These are phyloP conservation scores for Mus minutoides DNA, from an alignment of 2,797 vertebrate species.

Conservation along the genomic window DNA sequence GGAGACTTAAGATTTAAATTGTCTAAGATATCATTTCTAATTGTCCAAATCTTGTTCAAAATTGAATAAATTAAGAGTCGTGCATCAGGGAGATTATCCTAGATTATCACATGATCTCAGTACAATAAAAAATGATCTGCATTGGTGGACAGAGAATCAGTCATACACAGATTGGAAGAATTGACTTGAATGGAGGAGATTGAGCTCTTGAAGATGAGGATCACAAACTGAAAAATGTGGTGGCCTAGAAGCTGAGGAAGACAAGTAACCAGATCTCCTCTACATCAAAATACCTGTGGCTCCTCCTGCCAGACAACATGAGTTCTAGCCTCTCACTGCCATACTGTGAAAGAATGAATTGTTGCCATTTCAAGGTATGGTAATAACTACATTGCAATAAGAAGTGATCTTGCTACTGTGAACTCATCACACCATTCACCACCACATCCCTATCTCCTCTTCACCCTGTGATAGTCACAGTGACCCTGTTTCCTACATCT, in stretches of 20 bases:
- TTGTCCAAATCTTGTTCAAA: background rate
- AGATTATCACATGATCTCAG: background rate
- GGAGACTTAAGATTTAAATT: background rate
- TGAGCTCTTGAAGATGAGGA: background rate
- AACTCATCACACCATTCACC: background rate
- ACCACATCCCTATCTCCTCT: background rate
- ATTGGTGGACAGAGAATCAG: background rate
- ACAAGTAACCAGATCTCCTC: background rate
- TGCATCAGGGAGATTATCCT: background rate
- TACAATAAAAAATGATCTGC: background rate
- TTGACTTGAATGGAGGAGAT: background rate
- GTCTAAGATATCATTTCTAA: background rate
- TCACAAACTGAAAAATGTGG: background rate
- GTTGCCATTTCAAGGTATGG: background rate
- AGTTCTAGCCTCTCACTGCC: background rate
- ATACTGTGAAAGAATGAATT: background rate
- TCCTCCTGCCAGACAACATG: fast-evolving
- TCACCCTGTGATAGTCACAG: background rate
- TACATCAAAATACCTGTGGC: background rate
- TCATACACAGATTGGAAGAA: background rate
- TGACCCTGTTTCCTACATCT: background rate
- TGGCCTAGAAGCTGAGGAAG: background rate
- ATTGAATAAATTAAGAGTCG: background rate
- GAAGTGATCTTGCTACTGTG: background rate
- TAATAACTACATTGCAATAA: background rate